Base-by-base conservation (phyloP, 2,888 invertebrate genomes). In the Pseudoips prasinana region DNA sequence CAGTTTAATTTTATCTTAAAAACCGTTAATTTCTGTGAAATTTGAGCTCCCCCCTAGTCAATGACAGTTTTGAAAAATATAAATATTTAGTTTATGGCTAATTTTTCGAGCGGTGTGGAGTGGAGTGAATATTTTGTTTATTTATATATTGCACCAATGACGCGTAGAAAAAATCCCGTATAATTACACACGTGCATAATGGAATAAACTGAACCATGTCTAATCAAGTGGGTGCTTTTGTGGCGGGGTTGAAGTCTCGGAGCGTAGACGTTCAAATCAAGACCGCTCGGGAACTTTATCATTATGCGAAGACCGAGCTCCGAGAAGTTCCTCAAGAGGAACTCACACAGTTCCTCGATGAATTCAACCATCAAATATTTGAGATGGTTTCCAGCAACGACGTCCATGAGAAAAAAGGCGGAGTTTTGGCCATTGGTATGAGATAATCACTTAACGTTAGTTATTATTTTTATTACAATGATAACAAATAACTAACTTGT, bases 341-440 rank as follows among this genome's bases (percentile, higher is more conserved):
- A 68, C 92, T 97, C 48, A 94, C 95, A 10, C 91, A 92, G 41
- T 98, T 98, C 73, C 94, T 98, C 78, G 98, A 98, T 73, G 96
- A 96, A 54, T 97, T 98, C 71, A 98, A 98, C 74, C 96, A 96
- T 68, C 96, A 97, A 68, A 98, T 98, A 51, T 96, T 96, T 74
- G 96, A 97, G 75, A 97, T 98, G 98, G 96, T 98, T 1, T 96
- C 96, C 7, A 96, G 96, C 57, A 92, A 94, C 25, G 98, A 98
- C 74, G 93, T 95, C 19, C 95, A 96, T 80, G 98, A 98, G 74
- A 96, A 96, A 69, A 98, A 98, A 83, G 98, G 98, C 39, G 98
- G 97, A 33, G 97, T 98, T 46, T 82, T 98, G 34, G 98, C 98
- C 4, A 98, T 98, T 64, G 93, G 95, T 95, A 78, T 72, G 57